Evolutionary conservation across 2,888 invertebrate genomes (phyloP), one percentile per base, ranked within the genome.

Genomic region (Phortica okadai): DNA sequence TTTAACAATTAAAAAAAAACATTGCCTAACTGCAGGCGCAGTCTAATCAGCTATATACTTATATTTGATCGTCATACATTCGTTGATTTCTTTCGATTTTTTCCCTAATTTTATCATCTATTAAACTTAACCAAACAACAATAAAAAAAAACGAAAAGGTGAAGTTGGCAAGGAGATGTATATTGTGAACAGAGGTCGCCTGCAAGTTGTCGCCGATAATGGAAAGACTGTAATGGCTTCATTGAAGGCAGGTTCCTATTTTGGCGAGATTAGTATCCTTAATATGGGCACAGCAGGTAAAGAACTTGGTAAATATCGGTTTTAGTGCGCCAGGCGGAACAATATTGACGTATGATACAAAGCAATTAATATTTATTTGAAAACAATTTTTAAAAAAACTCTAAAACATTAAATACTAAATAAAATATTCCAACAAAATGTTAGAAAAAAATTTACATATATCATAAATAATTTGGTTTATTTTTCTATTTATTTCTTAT

Each of bases 111-210:
- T 21, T n/a, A 58, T 14, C 58, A 6, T 8, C 58, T 14, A 16
- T 16, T 6, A 58, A 58, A 58, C 8, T 11, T 45, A 10, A 45
- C 6, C 58, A 6, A 8, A 0, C 14, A 58, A 58, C 2, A 58
- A 58, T 6, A n/a, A 58, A 45, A 58, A 45, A 45, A 45, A 45
- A 45, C 10, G 45, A 1, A 1, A 93, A 99, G 99, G 99, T 89
- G 99, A 99, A 93, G 98, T 99, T 83, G 99, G 99, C 84, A 99
- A 99, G 92, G 99, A 99, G 93, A 99, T 99, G 99, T 99, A 99
- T 94, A 99, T 99, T 93, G 99, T 99, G 86, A 99, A 98, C 93
- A 94, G 98, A 87, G 99, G 99, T 82, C 94, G 97, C 86, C 94
- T 98, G 89, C 98, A 96, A 93, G 99, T 97, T 92, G 98, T 97